Percentiles rank a stretch among this genome's conserved stretches.
Conservation (phyloP, 2,888 invertebrate genomes). For the Axea sp. region DNA sequence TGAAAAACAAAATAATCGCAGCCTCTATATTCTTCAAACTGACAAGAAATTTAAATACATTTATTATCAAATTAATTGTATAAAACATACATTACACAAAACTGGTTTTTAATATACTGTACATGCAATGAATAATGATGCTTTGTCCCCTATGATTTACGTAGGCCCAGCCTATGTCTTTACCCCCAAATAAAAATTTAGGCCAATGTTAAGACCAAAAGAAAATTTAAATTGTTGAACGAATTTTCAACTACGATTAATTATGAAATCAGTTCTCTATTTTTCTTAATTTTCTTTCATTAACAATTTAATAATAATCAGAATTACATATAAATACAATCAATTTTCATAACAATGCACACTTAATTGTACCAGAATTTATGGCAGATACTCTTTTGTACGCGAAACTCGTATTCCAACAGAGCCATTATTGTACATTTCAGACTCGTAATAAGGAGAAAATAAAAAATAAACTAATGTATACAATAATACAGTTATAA, state of each 20-base stretch:
- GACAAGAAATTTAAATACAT: conserved; percentile 68
- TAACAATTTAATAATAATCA: conserved; percentile 55
- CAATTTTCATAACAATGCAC: conserved; percentile 36
- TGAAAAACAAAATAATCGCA: conserved; percentile 33
- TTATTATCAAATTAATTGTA: conserved; percentile 78
- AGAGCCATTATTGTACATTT: conserved; percentile 36
- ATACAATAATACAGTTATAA: too few species aligned
- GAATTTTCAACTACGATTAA: conserved; percentile 5
- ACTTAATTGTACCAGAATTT: conserved; percentile 33
- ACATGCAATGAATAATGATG: conserved; percentile 73
- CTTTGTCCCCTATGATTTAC: conserved; percentile 72
- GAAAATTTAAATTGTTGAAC: conserved; percentile 11
- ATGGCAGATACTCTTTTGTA: conserved; percentile 40
- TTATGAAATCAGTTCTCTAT: too few species aligned
- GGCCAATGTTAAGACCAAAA: conserved; percentile 32
- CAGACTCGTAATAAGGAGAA: conserved; percentile 3
- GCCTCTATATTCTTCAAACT: conserved; percentile 28
- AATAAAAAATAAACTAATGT: conserved; percentile 2
- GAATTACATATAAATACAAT: conserved; percentile 51
- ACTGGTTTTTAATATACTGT: conserved; percentile 67
- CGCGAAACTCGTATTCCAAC: conserved; percentile 20
- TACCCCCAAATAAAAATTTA: conserved; percentile 21
- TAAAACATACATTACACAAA: conserved; percentile 77
- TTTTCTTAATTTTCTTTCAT: conserved; percentile 41
- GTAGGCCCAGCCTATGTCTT: conserved; percentile 73